Percentiles rank a stretch among this genome's conserved stretches.
Conservation (phyloP, 2,797 vertebrate genomes). For the Sphenodon punctatus region DNA sequence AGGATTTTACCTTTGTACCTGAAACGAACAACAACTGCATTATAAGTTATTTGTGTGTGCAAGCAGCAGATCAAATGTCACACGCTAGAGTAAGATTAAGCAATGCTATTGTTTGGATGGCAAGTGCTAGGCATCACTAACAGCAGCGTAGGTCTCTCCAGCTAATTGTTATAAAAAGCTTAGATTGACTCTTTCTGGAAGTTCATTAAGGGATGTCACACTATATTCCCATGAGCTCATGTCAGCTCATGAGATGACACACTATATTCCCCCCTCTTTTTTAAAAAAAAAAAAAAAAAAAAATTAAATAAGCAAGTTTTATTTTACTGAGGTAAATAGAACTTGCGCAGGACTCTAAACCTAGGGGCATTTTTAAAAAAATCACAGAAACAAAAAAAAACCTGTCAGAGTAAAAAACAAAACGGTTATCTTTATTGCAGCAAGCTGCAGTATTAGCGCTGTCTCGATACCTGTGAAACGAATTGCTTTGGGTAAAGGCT, state of each 20-base stretch:
- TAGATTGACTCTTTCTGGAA: not conserved
- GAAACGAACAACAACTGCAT: slow-evolving; percentile 7
- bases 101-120: not conserved
- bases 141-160: too few relatives aligned
- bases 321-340: not conserved
- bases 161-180: too few relatives aligned
- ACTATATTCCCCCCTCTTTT: not conserved
- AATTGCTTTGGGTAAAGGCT: slow-evolving; percentile 1
- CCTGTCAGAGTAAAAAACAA: too few relatives aligned
- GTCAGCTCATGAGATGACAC: not conserved
- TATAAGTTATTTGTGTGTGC: too few relatives aligned
- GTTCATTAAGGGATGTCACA: not conserved
- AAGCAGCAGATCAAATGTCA: not conserved
- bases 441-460: not conserved
- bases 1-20: slow-evolving; percentile 90
- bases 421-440: too few relatives aligned
- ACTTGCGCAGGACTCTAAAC: not conserved
- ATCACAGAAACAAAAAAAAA: too few relatives aligned
- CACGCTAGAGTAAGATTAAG: not conserved
- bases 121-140: too few relatives aligned
- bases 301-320: not conserved
- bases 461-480: slow-evolving; percentile 31
- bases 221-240: too few relatives aligned
- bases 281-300: not conserved
- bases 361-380: too few relatives aligned